Conservation (phyloP, 2,797 vertebrate species). For the Cryptoprocta ferox region DNA sequence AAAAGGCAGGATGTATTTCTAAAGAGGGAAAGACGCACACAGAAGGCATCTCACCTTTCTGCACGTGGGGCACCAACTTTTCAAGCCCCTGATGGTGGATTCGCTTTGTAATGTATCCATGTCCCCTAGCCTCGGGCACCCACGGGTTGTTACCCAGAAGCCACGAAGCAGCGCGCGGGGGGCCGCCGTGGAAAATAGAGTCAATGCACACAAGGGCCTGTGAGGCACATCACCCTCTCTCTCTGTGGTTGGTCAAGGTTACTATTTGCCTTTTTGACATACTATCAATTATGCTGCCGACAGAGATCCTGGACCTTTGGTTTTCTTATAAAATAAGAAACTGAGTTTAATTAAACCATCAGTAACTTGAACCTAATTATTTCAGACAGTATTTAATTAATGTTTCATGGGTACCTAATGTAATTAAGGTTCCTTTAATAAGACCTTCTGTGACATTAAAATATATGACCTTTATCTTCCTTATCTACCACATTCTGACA, state of each 20-base stretch:
- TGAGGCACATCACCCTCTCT: constrained; percentile 63
- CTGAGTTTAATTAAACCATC: constrained; percentile 96
- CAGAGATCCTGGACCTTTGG: constrained; percentile 90
- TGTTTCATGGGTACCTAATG: constrained; percentile 97
- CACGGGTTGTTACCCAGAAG: neutral
- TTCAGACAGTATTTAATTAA: constrained; percentile 99
- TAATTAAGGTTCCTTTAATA: constrained; percentile 98
- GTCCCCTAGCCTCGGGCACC: neutral
- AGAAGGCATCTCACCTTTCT: neutral
- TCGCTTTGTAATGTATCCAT: neutral
- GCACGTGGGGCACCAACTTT: neutral
- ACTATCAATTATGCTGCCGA: constrained; percentile 96
- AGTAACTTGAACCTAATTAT: constrained; percentile 97
- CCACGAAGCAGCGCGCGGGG: neutral
- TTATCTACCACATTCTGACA: constrained; percentile 94
- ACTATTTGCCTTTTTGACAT: constrained; percentile 89
- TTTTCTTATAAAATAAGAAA: constrained; percentile 93
- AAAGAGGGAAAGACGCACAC: neutral
- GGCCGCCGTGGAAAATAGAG: neutral
- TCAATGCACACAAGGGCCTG: constrained; percentile 24
- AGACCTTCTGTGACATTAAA: constrained; percentile 95
- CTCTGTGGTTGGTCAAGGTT: constrained; percentile 90
- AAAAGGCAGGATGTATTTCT: neutral
- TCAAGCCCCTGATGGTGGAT: neutral
- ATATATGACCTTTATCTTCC: constrained; percentile 98